A percentile compares a stretch with the other conserved stretches of the same genome.
These are phyloP conservation scores for Ceratosolen fusciceps DNA, from an alignment of 1,140 invertebrate genomes.

Conservation along the genomic window DNA sequence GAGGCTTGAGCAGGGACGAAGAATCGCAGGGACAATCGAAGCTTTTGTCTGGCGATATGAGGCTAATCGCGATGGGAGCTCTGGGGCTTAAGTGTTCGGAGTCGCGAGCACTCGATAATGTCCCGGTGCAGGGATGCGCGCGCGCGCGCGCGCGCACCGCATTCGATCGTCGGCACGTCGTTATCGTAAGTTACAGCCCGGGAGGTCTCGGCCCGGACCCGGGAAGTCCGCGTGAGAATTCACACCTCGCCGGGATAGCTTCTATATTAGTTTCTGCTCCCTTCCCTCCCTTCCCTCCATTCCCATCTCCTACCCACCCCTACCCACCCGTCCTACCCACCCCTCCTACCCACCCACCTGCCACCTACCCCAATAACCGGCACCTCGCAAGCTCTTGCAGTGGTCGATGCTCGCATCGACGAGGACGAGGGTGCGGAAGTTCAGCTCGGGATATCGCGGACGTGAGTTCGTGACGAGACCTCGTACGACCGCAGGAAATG, in stretches of 20 bases:
- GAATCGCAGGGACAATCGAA: no score
- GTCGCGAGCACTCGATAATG: not conserved
- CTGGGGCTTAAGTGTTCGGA: not conserved
- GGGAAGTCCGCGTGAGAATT: not conserved
- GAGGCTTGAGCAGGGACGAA: no score
- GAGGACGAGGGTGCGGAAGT: no score
- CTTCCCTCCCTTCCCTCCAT: not conserved
- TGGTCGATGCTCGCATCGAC: no score
- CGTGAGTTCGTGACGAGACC: not conserved
- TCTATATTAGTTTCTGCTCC: not conserved
- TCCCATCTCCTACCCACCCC: no score
- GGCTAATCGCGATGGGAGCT: not conserved
- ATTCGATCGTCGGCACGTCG: conserved; percentile 18
- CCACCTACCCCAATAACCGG: no score
- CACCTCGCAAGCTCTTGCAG: no score
- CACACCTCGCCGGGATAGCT: conserved; percentile 33
- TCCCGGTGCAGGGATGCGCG: not conserved
- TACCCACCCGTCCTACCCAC: no score
- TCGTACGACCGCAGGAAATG: not conserved
- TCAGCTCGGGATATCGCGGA: not conserved
- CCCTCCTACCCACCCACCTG: no score
- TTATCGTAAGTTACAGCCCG: conserved; percentile 13
- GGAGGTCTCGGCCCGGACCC: conserved; percentile 5
- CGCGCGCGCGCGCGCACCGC: not conserved
- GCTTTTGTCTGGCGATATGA: not conserved